Evolutionary conservation across 2,113 vertebrate genomes (phyloP).

Genomic region (Pseudorasbora parva): DNA sequence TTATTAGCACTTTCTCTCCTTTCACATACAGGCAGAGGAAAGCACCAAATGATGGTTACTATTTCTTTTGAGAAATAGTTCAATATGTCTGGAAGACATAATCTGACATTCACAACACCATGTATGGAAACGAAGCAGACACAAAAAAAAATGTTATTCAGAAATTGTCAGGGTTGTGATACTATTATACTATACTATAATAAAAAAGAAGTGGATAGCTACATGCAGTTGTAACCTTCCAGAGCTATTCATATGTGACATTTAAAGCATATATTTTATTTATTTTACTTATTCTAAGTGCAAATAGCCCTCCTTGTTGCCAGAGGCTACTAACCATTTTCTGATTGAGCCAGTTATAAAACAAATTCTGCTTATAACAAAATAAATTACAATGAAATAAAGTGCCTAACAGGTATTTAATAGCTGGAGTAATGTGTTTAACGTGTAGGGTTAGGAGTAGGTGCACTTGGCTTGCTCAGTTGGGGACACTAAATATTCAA

Average conservation of each 20-base stretch:
- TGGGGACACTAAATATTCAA: no score
- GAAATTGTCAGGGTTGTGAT: not conserved
- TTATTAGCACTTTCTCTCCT: slow-evolving; percentile 70
- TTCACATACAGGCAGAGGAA: slow-evolving; percentile 60
- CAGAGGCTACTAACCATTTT: no score
- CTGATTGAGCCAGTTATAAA: no score
- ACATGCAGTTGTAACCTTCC: not conserved
- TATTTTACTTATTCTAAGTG: no score
- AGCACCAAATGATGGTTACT: not conserved
- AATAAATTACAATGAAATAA: no score
- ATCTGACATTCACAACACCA: not conserved
- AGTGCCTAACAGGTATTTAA: no score
- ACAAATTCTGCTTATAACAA: no score
- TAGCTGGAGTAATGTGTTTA: no score
- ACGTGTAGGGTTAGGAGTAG: no score
- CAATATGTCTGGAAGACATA: no score
- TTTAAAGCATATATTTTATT: not conserved
- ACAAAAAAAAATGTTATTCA: not conserved
- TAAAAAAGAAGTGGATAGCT: not conserved
- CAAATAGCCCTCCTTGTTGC: no score
- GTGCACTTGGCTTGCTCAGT: no score
- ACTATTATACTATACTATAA: not conserved
- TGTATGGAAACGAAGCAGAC: not conserved
- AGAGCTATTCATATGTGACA: not conserved
- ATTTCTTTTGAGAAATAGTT: slow-evolving; percentile 1